Evolutionary conservation across 2,888 invertebrate genomes (phyloP).

Genomic region (Drosophila lacicola): DNA sequence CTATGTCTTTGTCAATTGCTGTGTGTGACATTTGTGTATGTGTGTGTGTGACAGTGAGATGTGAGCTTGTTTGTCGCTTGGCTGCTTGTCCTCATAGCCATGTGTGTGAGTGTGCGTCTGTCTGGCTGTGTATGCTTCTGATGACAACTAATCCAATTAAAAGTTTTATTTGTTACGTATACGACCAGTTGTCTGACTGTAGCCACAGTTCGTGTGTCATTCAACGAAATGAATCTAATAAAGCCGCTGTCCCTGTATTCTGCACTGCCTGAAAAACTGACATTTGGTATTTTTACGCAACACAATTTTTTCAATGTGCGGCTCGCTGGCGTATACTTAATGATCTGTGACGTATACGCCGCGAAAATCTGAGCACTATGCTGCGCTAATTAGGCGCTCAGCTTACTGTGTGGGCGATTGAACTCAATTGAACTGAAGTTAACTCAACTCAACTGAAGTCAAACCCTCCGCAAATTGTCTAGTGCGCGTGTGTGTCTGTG

Average conservation of each 20-base stretch:
- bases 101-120: constrained; percentile 21
- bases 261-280: constrained; percentile 30
- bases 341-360: constrained; percentile 3
- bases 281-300: constrained; percentile 26
- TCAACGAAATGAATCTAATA: constrained; percentile 75
- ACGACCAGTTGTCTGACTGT: constrained; percentile 45
- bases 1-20: constrained; percentile 12
- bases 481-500: constrained; percentile 15
- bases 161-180: constrained; percentile 81
- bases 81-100: constrained; percentile 51
- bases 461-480: constrained; percentile 48
- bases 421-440: constrained; percentile 42
- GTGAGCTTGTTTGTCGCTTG: constrained; percentile 73
- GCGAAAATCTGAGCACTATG: constrained; percentile 29
- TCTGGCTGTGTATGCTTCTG: constrained; percentile 52
- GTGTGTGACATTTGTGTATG: constrained; percentile 25
- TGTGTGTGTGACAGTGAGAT: constrained; percentile 68
- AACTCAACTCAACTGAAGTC: constrained; percentile 51
- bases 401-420: constrained; percentile 7
- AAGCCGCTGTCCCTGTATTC: constrained; percentile 46
- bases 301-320: constrained; percentile 14
- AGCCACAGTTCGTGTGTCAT: constrained; percentile 47
- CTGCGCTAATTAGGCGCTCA: constrained; percentile 43
- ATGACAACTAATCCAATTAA: constrained; percentile 83
- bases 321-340: constrained; percentile 5